Conservation (phyloP, 2,113 vertebrate species). For the Ondatra zibethicus region DNA sequence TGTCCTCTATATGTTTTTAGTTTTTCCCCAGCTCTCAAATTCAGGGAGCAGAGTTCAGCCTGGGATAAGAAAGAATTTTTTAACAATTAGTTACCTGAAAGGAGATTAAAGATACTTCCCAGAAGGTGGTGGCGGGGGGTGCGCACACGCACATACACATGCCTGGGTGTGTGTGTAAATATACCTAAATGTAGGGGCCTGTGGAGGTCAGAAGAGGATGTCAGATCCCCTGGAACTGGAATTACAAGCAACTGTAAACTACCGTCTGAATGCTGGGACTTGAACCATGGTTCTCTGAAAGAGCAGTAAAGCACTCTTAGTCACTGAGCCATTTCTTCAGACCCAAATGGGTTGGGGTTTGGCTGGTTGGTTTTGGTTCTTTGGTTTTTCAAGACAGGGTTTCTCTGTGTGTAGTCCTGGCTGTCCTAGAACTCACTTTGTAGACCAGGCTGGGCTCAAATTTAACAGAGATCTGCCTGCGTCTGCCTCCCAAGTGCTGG, state of each 20-base stretch:
- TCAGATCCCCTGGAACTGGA: background rate
- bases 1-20: background rate
- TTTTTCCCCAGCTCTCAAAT: conserved; percentile 24
- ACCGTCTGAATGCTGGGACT: background rate
- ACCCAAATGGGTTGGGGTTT: background rate
- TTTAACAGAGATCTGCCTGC: no score
- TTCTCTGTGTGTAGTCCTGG: no score
- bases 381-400: no score
- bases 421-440: no score
- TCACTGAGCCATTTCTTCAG: background rate
- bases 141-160: no score
- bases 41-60: background rate
- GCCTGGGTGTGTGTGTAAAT: background rate
- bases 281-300: background rate
- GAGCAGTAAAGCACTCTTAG: background rate
- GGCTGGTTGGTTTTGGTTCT: no score
- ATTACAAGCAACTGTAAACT: background rate
- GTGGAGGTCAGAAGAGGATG: background rate
- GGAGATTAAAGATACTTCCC: background rate
- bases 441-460: no score
- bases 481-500: no score
- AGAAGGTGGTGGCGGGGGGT: background rate
- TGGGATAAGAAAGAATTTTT: background rate
- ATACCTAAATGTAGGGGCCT: background rate
- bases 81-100: conserved; percentile 29